phyloP scores from a whole-genome alignment of 2,888 invertebrate species.

The Napeogenes sylphis region DNA sequence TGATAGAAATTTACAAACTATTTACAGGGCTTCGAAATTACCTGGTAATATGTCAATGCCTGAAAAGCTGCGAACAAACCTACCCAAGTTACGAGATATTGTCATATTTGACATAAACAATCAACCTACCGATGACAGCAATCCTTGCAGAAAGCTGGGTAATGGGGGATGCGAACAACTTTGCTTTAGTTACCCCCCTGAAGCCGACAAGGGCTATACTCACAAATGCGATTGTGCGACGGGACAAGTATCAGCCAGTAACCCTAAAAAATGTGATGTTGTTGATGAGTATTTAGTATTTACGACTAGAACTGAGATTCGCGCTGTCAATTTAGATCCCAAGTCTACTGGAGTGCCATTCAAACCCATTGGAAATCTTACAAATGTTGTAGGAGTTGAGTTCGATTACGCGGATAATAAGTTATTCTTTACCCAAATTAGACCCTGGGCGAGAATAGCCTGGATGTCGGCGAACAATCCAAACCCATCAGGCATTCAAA shows the following conservation, averaged over 20 bases:
- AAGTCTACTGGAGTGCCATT: constrained; percentile 89
- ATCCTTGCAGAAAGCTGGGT: constrained; percentile 86
- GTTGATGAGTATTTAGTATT: constrained; percentile 95
- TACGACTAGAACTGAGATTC: constrained; percentile 94
- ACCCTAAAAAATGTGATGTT: constrained; percentile 85
- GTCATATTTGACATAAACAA: constrained; percentile 92
- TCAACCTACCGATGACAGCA: constrained; percentile 89
- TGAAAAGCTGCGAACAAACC: constrained; percentile 86
- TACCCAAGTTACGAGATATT: constrained; percentile 92
- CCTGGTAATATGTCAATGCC: constrained; percentile 85
- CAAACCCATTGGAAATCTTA: constrained; percentile 88
- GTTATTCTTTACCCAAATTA: constrained; percentile 94
- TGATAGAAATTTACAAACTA: constrained; percentile 91
- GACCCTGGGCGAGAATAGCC: constrained; percentile 93
- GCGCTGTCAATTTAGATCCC: constrained; percentile 93
- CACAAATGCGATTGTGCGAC: constrained; percentile 95
- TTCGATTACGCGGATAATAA: constrained; percentile 94
- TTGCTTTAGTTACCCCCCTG: constrained; percentile 94
- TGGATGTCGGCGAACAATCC: constrained; percentile 87
- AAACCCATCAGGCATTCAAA: constrained; percentile 78
- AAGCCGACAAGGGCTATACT: constrained; percentile 71
- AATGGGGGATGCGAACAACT: constrained; percentile 95
- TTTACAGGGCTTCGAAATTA: constrained; percentile 87
- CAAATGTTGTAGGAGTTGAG: constrained; percentile 96
- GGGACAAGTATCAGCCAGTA: constrained; percentile 83